Evolutionary conservation across 2,797 vertebrate species (phyloP).

Genomic region (Cheirogaleus major): DNA sequence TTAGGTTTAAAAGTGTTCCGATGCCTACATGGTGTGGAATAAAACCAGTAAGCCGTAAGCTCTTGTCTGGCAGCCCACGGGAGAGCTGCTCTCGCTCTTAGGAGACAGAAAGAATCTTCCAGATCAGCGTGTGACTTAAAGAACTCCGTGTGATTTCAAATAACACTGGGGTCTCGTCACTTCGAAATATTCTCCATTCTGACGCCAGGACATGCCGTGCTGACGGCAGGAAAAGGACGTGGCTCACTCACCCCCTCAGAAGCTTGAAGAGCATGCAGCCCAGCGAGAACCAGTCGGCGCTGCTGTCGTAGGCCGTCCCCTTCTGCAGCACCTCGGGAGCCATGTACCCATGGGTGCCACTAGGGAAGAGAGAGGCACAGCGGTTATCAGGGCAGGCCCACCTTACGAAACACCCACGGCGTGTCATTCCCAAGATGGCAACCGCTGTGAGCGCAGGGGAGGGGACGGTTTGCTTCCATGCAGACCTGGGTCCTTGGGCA

Average conservation of each 20-base stretch:
- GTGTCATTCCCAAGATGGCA: fast-evolving
- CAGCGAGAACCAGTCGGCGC: conserved; percentile 98
- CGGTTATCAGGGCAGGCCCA: fast-evolving
- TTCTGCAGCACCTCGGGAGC: conserved; percentile 99
- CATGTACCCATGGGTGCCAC: conserved; percentile 99
- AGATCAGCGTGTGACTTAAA: background rate
- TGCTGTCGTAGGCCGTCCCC: conserved; percentile 98
- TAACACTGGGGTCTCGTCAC: background rate
- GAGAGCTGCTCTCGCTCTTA: background rate
- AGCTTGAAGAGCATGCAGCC: conserved; percentile 99
- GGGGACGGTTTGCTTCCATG: background rate
- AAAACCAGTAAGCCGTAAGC: background rate
- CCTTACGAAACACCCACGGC: fast-evolving
- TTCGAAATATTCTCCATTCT: fast-evolving
- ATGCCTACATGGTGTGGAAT: background rate
- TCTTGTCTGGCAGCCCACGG: background rate
- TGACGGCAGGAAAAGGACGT: fast-evolving
- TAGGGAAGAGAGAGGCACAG: conserved; percentile 72
- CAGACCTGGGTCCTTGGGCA: fast-evolving
- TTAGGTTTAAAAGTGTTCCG: background rate
- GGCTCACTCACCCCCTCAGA: conserved; percentile 93
- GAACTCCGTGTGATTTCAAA: background rate
- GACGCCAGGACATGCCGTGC: fast-evolving
- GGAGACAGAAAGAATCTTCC: background rate
- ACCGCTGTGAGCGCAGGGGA: background rate